Evolutionary conservation across 1,140 invertebrate species (phyloP).

Genomic region (Metopolophium dirhodum): DNA sequence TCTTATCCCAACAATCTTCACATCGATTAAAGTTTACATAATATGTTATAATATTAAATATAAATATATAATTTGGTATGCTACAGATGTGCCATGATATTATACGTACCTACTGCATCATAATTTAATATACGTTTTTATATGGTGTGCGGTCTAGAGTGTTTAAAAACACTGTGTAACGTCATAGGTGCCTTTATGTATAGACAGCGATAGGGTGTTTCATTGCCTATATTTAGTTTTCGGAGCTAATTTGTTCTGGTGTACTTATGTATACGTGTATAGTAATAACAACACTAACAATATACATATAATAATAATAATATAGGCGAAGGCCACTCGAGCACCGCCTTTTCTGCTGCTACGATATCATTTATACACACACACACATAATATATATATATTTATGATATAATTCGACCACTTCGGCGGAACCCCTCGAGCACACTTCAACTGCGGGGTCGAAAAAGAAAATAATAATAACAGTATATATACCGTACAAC

Average conservation of each 20-base stretch:
- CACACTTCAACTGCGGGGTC: background rate
- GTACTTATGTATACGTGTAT: background rate
- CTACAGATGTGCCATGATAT: too few species aligned
- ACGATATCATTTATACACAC: background rate
- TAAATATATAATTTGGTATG: too few species aligned
- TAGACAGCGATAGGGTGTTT: background rate
- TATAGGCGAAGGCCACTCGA: slow-evolving; percentile 17
- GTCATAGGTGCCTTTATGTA: background rate
- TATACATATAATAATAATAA: background rate
- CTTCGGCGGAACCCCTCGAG: slow-evolving; percentile 43
- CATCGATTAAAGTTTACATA: background rate
- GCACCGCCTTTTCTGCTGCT: slow-evolving; percentile 19
- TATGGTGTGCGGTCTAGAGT: background rate
- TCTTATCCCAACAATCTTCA: too few species aligned
- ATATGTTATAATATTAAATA: too few species aligned
- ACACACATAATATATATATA: background rate
- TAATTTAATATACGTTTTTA: background rate
- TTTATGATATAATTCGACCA: slow-evolving; percentile 40
- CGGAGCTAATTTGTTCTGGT: background rate
- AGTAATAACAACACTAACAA: too few species aligned
- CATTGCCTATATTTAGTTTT: background rate
- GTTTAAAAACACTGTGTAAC: background rate
- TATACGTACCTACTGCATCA: too few species aligned
- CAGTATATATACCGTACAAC: slow-evolving; percentile 11
- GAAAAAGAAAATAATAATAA: slow-evolving; percentile 26